Conservation (phyloP, 2,888 invertebrate species). For the Uropetala carovei region DNA sequence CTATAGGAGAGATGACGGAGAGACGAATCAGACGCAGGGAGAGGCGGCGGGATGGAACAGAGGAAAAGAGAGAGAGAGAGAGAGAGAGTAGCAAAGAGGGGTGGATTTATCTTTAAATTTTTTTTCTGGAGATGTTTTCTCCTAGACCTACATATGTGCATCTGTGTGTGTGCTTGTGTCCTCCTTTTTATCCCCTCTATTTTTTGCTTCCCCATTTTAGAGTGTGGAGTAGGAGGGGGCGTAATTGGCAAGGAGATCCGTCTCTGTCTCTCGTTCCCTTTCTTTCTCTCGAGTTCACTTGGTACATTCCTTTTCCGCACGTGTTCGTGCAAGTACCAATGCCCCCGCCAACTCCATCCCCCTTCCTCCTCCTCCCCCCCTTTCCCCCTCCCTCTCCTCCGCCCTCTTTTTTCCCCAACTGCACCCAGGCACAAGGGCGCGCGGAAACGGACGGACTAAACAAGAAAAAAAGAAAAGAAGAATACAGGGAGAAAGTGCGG, state of each 20-base stretch:
- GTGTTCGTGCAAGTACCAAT: background rate
- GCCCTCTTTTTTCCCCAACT: background rate
- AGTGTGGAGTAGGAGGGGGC: background rate
- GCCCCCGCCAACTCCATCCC: background rate
- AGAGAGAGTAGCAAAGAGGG: too few species aligned
- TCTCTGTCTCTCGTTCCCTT: background rate
- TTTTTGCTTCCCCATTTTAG: background rate
- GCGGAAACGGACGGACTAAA: background rate
- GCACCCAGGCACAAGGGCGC: conserved; percentile 1
- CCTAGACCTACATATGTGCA: conserved; percentile 5
- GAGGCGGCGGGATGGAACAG: too few species aligned
- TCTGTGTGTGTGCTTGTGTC: background rate
- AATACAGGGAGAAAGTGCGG: background rate
- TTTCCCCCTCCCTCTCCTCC: background rate
- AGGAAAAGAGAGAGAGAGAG: too few species aligned
- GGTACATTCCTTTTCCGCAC: background rate
- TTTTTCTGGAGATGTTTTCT: background rate
- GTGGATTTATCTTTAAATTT: background rate
- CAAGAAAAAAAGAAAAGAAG: background rate
- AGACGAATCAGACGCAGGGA: too few species aligned
- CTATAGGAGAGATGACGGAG: too few species aligned
- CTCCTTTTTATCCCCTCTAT: background rate
- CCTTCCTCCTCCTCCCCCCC: background rate
- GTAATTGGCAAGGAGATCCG: background rate
- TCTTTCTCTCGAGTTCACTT: background rate